A percentile compares a stretch with the other conserved stretches of the same genome.
Conservation (phyloP, 2,797 vertebrate species). For the Eidolon dupreanum region DNA sequence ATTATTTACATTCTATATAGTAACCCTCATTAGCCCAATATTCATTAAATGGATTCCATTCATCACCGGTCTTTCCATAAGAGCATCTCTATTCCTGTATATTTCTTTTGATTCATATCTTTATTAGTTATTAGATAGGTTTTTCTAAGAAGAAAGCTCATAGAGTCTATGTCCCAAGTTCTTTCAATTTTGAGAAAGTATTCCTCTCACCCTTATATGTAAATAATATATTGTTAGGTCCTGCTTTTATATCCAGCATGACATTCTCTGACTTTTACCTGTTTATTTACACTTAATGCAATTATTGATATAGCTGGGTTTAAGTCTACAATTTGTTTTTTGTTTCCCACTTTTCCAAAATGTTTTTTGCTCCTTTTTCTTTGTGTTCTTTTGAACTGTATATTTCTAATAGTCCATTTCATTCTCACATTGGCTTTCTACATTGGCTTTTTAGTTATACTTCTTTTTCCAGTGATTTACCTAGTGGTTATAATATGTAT, state of each 20-base stretch:
- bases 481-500: background rate
- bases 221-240: background rate
- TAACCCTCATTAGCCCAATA: background rate
- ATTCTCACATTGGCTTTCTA: background rate
- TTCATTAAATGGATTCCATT: background rate
- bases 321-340: background rate
- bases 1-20: background rate
- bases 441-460: background rate
- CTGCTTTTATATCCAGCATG: background rate
- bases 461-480: background rate
- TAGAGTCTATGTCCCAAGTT: background rate
- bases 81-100: background rate
- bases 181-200: background rate
- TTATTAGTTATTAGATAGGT: background rate
- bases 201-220: background rate
- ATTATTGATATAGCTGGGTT: background rate
- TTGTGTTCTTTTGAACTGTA: background rate
- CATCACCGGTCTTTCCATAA: background rate
- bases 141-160: background rate
- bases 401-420: background rate
- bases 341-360: background rate
- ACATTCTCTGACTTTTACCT: background rate
- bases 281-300: background rate
- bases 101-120: background rate
- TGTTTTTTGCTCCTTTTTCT: background rate